Percentiles rank a stretch among this genome's conserved stretches.
phyloP scores from a whole-genome alignment of 2,888 invertebrate genomes.

The Xylota segnis region DNA sequence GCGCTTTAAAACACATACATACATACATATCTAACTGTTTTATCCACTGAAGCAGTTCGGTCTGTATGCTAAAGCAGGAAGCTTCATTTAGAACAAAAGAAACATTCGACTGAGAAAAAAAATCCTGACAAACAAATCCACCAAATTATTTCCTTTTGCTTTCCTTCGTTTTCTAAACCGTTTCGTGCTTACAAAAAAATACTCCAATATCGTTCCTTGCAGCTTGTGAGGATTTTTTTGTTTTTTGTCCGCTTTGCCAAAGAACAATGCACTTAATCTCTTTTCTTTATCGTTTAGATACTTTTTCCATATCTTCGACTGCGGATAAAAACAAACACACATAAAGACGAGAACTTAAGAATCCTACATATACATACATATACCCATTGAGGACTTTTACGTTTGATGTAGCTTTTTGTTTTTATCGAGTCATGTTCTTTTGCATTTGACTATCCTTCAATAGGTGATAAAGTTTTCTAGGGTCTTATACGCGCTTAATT shows the following conservation, averaged over 20 bases:
- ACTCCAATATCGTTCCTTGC: conserved; percentile 20
- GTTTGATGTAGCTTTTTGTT: conserved; percentile 7
- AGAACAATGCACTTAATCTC: conserved; percentile 47
- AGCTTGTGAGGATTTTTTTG: conserved; percentile 7
- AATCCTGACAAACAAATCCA: conserved; percentile 31
- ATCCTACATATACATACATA: conserved; percentile 16
- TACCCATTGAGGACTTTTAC: conserved; percentile 8
- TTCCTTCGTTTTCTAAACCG: conserved; percentile 4
- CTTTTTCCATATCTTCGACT: conserved; percentile 17
- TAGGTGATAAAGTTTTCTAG: conserved; percentile 29
- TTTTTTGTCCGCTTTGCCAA: conserved; percentile 10
- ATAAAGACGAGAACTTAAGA: neutral
- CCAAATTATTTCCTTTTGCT: conserved; percentile 39
- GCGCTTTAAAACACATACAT: conserved; percentile 11
- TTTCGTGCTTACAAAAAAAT: conserved; percentile 14
- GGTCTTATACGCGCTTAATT: conserved; percentile 26
- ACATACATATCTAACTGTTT: conserved; percentile 3
- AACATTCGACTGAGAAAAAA: neutral
- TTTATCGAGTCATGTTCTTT: conserved; percentile 3
- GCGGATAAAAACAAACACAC: conserved; percentile 2
- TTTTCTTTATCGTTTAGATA: conserved; percentile 31
- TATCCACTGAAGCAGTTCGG: conserved; percentile 15
- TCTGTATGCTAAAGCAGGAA: neutral
- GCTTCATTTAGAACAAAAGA: conserved; percentile 26
- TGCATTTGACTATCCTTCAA: conserved; percentile 21